These are phyloP conservation scores for Eurois occulta DNA, from an alignment of 2,888 invertebrate genomes.

Conservation along the genomic window DNA sequence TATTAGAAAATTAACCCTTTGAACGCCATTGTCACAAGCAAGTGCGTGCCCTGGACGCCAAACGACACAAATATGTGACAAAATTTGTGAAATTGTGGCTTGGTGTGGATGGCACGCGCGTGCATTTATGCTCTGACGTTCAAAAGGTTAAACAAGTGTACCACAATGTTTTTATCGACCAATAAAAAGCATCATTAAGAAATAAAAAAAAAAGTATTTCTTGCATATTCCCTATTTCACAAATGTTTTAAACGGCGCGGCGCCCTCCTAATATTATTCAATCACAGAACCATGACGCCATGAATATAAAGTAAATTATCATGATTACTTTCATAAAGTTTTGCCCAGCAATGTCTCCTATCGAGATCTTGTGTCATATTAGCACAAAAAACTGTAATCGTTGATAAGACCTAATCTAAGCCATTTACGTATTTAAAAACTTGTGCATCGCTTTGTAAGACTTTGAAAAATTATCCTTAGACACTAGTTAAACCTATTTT, in stretches of 20 bases:
- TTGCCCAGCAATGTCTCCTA: constrained; percentile 64
- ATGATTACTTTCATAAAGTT: constrained; percentile 23
- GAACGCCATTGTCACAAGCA: not conserved
- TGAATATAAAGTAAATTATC: not conserved
- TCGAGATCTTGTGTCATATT: constrained; percentile 64
- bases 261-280: not conserved
- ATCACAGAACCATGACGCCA: not conserved
- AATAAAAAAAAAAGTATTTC: too few relatives aligned
- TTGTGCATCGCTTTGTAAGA: constrained; percentile 69
- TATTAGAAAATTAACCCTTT: not conserved
- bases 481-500: constrained; percentile 48
- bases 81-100: too few relatives aligned
- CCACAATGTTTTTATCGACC: too few relatives aligned
- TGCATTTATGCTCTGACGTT: too few relatives aligned
- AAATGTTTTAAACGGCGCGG: too few relatives aligned
- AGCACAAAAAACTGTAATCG: constrained; percentile 57
- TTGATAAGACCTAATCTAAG: constrained; percentile 62
- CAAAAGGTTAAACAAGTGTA: too few relatives aligned
- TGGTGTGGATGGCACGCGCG: too few relatives aligned
- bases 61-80: too few relatives aligned
- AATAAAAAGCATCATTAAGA: too few relatives aligned
- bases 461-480: constrained; percentile 65
- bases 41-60: too few relatives aligned
- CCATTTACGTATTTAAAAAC: constrained; percentile 69
- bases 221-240: too few relatives aligned